A percentile compares a stretch with the other conserved stretches of the same genome.
phyloP scores from a whole-genome alignment of 1,140 invertebrate species.

The Macrobrachium nipponense region DNA sequence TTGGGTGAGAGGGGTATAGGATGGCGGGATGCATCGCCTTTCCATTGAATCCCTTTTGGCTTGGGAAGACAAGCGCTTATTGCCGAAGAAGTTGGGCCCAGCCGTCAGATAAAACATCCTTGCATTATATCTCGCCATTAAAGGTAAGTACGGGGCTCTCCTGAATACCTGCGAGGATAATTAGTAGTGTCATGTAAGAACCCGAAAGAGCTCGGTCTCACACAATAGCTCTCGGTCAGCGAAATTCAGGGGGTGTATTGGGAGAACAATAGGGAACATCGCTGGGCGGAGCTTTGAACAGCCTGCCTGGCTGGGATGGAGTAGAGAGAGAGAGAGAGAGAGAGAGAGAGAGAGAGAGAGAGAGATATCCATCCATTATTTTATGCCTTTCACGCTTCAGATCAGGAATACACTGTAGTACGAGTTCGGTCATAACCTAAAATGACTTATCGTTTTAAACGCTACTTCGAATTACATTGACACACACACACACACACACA shows the following conservation, averaged over 20 bases:
- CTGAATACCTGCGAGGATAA: conserved; percentile 45
- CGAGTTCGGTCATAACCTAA: too few relatives aligned
- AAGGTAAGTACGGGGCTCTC: conserved; percentile 23
- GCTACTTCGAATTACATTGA: too few relatives aligned
- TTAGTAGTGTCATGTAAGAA: conserved; percentile 44
- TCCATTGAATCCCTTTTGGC: too few relatives aligned
- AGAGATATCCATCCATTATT: too few relatives aligned
- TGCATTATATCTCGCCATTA: conserved; percentile 49
- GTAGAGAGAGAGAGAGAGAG: background rate
- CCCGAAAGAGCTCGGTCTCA: conserved; percentile 26
- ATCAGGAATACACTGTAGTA: too few relatives aligned
- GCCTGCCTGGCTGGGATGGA: background rate
- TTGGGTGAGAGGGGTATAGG: too few relatives aligned
- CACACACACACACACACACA: too few relatives aligned
- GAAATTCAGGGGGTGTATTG: conserved; percentile 39
- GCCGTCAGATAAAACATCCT: conserved; percentile 40
- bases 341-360: too few relatives aligned
- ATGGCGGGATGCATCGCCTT: too few relatives aligned
- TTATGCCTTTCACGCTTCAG: too few relatives aligned
- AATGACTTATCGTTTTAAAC: too few relatives aligned
- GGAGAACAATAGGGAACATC: conserved; percentile 35
- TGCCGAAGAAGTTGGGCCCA: background rate
- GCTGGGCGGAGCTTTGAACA: conserved; percentile 18
- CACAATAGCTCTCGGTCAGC: conserved; percentile 38
- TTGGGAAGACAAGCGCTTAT: too few relatives aligned